Conservation (phyloP, 2,888 invertebrate species). For the Formica aserva region DNA sequence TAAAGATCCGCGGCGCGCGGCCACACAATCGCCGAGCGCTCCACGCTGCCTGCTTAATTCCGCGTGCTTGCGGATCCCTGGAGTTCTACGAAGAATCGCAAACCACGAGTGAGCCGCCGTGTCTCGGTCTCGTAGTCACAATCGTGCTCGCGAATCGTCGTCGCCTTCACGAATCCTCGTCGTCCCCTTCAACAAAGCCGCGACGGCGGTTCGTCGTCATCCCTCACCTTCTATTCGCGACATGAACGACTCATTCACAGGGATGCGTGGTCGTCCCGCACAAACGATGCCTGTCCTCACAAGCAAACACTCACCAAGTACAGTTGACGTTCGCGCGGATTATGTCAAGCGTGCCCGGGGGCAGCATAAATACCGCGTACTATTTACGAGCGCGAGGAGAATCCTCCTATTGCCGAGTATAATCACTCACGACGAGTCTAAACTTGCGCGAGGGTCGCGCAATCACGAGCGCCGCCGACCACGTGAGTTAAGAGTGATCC, state of each 20-base stretch:
- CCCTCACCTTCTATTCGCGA: constrained; percentile 69
- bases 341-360: constrained; percentile 22
- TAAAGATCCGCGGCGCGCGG: constrained; percentile 85
- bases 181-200: constrained; percentile 63
- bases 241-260: constrained; percentile 57
- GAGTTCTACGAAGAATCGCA: constrained; percentile 74
- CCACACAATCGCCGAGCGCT: constrained; percentile 84
- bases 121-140: constrained; percentile 29
- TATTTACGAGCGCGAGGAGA: constrained; percentile 32
- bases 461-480: constrained; percentile 63
- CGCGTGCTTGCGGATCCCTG: constrained; percentile 82
- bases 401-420: constrained; percentile 9
- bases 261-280: constrained; percentile 8
- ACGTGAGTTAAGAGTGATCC: constrained; percentile 70
- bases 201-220: constrained; percentile 72
- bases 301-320: constrained; percentile 39
- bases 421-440: constrained; percentile 30
- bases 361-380: constrained; percentile 31
- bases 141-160: constrained; percentile 35
- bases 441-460: constrained; percentile 50
- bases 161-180: constrained; percentile 61
- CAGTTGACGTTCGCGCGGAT: constrained; percentile 37
- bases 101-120: constrained; percentile 62
- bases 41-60: constrained; percentile 84
- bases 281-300: constrained; percentile 38